A percentile compares a stretch with the other conserved stretches of the same genome.
Conservation (phyloP, 2,888 invertebrate genomes). For the Drosophila conformis region DNA sequence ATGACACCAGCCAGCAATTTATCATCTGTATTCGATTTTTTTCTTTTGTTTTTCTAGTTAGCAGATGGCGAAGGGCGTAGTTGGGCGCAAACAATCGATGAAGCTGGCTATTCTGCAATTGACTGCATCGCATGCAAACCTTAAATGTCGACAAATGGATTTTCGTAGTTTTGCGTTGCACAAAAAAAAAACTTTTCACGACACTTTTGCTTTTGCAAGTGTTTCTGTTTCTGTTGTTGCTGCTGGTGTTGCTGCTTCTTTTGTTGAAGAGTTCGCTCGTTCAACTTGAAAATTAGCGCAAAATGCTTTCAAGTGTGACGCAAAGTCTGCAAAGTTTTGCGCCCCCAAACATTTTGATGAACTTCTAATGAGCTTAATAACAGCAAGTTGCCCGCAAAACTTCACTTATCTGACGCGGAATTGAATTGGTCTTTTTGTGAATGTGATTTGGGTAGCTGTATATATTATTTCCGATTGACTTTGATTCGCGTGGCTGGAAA, state of each 20-base stretch:
- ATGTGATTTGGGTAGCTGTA: background rate
- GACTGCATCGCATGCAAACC: constrained; percentile 72
- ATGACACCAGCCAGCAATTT: constrained; percentile 59
- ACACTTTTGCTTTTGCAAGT: constrained; percentile 35
- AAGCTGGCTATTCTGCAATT: constrained; percentile 43
- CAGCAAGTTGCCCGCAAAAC: constrained; percentile 40
- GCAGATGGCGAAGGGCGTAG: background rate
- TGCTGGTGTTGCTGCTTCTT: background rate
- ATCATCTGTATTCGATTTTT: constrained; percentile 45
- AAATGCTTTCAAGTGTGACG: constrained; percentile 66
- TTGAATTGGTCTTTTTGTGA: constrained; percentile 12
- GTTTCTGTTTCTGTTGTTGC: constrained; percentile 12
- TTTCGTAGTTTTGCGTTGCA: constrained; percentile 63
- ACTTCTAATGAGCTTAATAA: constrained; percentile 76
- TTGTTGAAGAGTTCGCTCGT: constrained; percentile 41
- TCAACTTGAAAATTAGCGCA: constrained; percentile 72
- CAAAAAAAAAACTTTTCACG: constrained; percentile 52
- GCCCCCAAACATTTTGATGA: constrained; percentile 50
- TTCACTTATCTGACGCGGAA: constrained; percentile 28
- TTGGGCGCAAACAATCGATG: constrained; percentile 10
- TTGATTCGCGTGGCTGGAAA: constrained; percentile 46
- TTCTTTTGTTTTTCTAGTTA: background rate
- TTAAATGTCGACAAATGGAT: constrained; percentile 75
- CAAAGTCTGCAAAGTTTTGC: constrained; percentile 50
- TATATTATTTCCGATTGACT: constrained; percentile 41